These are phyloP conservation scores for Pelosia muscerda DNA, from an alignment of 2,888 invertebrate species.

Conservation along the genomic window DNA sequence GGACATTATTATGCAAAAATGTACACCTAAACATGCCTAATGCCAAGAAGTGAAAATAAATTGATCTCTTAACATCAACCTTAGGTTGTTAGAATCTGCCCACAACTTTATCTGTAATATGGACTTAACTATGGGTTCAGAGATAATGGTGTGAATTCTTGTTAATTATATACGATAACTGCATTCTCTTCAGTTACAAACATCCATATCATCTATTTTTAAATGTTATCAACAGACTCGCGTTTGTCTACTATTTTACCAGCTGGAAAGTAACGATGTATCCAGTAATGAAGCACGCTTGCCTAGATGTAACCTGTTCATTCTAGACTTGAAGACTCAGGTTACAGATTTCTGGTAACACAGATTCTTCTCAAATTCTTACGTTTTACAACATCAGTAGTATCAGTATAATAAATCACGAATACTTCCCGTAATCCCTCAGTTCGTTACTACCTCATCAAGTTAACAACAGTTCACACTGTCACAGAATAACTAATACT, in stretches of 20 bases:
- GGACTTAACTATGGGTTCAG: too few species aligned
- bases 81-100: background rate
- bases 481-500: constrained; percentile 10
- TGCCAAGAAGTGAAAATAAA: background rate
- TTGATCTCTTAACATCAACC: background rate
- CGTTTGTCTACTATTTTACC: too few species aligned
- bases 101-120: background rate
- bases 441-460: constrained; percentile 25
- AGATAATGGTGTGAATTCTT: too few species aligned
- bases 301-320: too few species aligned
- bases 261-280: too few species aligned
- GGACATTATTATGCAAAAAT: background rate
- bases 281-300: too few species aligned
- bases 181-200: too few species aligned
- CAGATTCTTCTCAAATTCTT: background rate
- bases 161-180: too few species aligned
- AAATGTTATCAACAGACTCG: too few species aligned
- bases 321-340: too few species aligned
- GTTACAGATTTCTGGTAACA: too few species aligned
- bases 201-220: background rate
- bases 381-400: background rate
- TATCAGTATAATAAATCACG: background rate
- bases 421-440: constrained; percentile 20
- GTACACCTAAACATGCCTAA: background rate
- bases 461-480: constrained; percentile 39